A percentile compares a stretch with the other conserved stretches of the same genome.
Conservation (phyloP, 2,113 vertebrate genomes). For the Bubo blakistoni region DNA sequence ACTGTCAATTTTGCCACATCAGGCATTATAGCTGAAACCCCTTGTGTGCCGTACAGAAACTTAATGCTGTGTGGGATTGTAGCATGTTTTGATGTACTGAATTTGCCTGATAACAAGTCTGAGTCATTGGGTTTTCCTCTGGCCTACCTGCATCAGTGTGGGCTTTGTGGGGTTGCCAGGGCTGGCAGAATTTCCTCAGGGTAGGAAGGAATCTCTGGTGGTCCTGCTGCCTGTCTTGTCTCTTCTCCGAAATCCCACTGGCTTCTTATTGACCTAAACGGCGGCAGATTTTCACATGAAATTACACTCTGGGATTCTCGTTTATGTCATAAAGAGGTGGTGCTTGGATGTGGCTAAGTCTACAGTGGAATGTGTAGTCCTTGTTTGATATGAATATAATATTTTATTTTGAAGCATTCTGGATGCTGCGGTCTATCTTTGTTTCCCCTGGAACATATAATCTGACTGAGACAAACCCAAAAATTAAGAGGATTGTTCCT, state of each 20-base stretch:
- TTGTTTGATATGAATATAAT: neutral
- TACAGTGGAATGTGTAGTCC: neutral
- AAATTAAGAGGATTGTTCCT: neutral
- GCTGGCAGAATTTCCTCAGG: fast-evolving
- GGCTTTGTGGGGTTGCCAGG: neutral
- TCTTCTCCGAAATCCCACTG: neutral
- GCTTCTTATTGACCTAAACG: neutral
- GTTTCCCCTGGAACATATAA: neutral
- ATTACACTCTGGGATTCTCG: neutral
- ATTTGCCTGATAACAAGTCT: neutral
- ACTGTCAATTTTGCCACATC: neutral
- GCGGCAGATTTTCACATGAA: neutral
- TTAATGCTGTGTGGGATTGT: fast-evolving
- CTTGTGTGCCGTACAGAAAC: fast-evolving
- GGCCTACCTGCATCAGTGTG: neutral
- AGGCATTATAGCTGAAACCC: neutral
- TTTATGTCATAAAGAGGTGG: neutral
- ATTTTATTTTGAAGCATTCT: neutral
- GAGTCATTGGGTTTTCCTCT: neutral
- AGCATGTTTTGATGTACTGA: fast-evolving
- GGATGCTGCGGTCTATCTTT: neutral
- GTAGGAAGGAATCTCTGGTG: neutral
- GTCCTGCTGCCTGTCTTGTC: fast-evolving
- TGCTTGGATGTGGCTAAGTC: neutral
- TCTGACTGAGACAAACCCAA: neutral